phyloP scores from a whole-genome alignment of 2,797 vertebrate genomes.

The Urocyon cinereoargenteus region DNA sequence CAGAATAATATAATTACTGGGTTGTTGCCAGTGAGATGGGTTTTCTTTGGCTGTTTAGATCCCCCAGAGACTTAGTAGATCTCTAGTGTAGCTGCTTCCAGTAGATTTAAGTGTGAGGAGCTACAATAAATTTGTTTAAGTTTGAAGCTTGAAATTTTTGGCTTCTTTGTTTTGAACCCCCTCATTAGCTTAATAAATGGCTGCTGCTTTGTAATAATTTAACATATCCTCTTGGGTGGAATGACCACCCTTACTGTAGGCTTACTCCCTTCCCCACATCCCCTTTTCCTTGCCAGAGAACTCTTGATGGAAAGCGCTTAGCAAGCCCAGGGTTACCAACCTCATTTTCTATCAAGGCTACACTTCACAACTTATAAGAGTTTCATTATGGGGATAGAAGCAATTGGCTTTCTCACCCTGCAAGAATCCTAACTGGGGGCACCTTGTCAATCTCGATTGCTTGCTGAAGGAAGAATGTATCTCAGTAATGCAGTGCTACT shows the following conservation, averaged over 20 bases:
- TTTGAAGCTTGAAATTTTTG: not conserved
- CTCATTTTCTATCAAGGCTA: conserved; percentile 54
- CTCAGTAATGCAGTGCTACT: not conserved
- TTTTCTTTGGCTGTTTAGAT: not conserved
- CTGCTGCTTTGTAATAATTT: not conserved
- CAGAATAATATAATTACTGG: not conserved
- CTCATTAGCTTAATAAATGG: not conserved
- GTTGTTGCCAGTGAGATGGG: not conserved
- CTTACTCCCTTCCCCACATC: not conserved
- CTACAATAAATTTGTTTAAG: not conserved
- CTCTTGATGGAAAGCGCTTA: conserved; percentile 34
- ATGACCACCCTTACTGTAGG: not conserved
- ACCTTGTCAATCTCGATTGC: not conserved
- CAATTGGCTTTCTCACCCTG: conserved; percentile 19
- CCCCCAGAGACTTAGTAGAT: not conserved
- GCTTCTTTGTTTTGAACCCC: not conserved
- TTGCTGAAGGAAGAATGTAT: conserved; percentile 3
- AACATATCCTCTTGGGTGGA: not conserved
- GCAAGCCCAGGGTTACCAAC: conserved; percentile 1
- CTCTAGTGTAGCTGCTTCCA: not conserved
- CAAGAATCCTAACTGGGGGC: not conserved
- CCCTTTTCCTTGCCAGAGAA: not conserved
- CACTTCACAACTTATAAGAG: conserved; percentile 38
- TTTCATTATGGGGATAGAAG: conserved; percentile 28
- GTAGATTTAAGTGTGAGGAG: not conserved